A percentile compares a stretch with the other conserved stretches of the same genome.
These are phyloP conservation scores for Campaea margaritaria DNA, from an alignment of 2,888 invertebrate genomes.

Conservation along the genomic window DNA sequence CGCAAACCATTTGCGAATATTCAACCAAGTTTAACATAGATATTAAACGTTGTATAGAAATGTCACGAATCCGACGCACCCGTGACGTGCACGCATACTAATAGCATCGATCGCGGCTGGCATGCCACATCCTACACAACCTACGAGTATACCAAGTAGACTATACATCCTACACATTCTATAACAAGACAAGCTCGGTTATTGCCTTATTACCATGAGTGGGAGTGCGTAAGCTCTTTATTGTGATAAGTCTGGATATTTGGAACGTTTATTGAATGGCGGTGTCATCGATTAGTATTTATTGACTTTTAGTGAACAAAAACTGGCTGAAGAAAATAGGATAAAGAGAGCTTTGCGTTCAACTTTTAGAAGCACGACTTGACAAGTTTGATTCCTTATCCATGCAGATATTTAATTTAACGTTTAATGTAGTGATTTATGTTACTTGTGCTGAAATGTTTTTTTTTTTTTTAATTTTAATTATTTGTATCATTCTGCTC, in stretches of 20 bases:
- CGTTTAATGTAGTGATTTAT: too few relatives aligned
- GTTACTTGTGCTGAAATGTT: too few relatives aligned
- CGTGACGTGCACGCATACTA: conserved; percentile 31
- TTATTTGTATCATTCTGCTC: too few relatives aligned
- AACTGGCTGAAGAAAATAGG: too few relatives aligned
- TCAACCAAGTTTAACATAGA: conserved; percentile 3
- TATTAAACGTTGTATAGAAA: conserved; percentile 5
- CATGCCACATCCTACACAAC: conserved; percentile 34
- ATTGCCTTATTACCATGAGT: conserved; percentile 31
- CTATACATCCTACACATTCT: too few relatives aligned
- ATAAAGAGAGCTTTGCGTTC: too few relatives aligned
- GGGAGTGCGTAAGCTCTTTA: conserved; percentile 16
- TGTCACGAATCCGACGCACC: conserved; percentile 18
- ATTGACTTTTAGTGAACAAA: too few relatives aligned
- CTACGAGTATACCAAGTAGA: too few relatives aligned
- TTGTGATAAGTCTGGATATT: conserved; percentile 14
- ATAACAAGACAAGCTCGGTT: conserved; percentile 30
- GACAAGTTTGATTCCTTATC: too few relatives aligned
- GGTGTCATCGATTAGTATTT: neutral
- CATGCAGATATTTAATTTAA: too few relatives aligned
- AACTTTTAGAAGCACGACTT: too few relatives aligned
- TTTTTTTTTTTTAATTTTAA: too few relatives aligned
- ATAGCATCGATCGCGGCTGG: conserved; percentile 33
- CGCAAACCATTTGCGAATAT: neutral
- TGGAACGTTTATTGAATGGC: neutral